Conservation (phyloP, 2,113 vertebrate species). For the Potamarius usumacintae region DNA sequence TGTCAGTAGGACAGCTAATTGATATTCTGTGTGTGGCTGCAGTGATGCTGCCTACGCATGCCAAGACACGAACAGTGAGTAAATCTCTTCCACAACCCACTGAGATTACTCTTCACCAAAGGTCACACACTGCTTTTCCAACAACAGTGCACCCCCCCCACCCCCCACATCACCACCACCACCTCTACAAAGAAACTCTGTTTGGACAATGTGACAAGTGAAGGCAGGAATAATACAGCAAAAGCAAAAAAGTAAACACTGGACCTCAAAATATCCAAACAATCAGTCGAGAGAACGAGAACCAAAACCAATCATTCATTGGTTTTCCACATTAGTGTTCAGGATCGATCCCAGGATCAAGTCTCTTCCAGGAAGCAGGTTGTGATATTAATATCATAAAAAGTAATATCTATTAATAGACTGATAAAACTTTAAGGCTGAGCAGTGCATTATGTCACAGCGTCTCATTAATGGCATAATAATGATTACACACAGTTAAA, state of each 20-base stretch:
- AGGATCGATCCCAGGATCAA: neutral
- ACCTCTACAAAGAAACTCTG: neutral
- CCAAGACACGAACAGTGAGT: conserved; percentile 65
- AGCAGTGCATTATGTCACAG: neutral
- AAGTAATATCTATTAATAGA: neutral
- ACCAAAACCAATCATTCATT: neutral
- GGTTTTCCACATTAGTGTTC: neutral
- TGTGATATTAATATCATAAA: neutral
- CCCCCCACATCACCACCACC: too few species aligned
- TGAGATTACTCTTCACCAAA: conserved; percentile 61
- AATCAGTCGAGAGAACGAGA: neutral
- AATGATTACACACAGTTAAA: neutral
- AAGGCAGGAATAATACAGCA: conserved; percentile 58
- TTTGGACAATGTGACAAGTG: conserved; percentile 43
- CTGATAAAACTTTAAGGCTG: neutral
- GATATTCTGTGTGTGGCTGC: conserved; percentile 62
- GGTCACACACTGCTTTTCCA: conserved; percentile 58
- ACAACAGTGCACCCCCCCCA: conserved; percentile 56
- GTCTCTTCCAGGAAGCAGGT: neutral
- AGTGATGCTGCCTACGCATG: conserved; percentile 68
- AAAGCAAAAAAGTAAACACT: neutral
- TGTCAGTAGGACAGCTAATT: conserved; percentile 64
- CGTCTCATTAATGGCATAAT: neutral
- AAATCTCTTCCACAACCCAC: conserved; percentile 65
- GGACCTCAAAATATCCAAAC: neutral